Percentiles rank a stretch among this genome's conserved stretches.
Evolutionary conservation across 2,888 invertebrate species (phyloP).

Genomic region (Gisinianus flammeolus): DNA sequence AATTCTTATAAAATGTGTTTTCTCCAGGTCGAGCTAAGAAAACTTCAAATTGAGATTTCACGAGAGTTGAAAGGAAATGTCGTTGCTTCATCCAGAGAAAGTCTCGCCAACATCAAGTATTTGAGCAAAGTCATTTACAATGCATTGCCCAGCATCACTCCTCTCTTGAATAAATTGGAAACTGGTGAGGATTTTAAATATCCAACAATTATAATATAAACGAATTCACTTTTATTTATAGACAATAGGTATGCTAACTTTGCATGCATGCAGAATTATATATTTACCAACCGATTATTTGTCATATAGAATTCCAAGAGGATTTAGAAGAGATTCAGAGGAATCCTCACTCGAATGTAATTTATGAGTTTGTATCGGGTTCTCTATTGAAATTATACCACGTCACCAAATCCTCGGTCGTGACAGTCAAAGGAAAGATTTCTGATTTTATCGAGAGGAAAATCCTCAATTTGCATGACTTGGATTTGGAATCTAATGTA

Average conservation of each 20-base stretch:
- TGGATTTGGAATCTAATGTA: background rate
- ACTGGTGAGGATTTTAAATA: no score
- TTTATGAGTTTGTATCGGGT: conserved; percentile 11
- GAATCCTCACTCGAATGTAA: conserved; percentile 16
- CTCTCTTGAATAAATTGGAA: conserved; percentile 22
- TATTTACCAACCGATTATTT: no score
- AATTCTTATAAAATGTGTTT: no score
- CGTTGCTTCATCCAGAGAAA: background rate
- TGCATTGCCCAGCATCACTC: conserved; percentile 20
- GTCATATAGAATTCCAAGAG: conserved; percentile 23
- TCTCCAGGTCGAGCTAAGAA: background rate
- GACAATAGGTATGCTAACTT: no score
- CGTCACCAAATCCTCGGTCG: background rate
- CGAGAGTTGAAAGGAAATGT: background rate
- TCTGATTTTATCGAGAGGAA: background rate
- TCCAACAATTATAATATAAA: no score
- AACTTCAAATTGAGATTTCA: background rate
- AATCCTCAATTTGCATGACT: background rate
- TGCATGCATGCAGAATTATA: no score
- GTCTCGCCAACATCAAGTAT: background rate
- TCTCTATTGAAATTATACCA: background rate
- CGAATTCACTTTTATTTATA: no score
- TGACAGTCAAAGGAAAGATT: no score
- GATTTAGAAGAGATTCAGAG: conserved; percentile 30
- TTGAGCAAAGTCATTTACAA: background rate